Evolutionary conservation across 2,888 invertebrate species (phyloP), one percentile per base, ranked within the genome.

Genomic region (Hypomecis punctinalis): DNA sequence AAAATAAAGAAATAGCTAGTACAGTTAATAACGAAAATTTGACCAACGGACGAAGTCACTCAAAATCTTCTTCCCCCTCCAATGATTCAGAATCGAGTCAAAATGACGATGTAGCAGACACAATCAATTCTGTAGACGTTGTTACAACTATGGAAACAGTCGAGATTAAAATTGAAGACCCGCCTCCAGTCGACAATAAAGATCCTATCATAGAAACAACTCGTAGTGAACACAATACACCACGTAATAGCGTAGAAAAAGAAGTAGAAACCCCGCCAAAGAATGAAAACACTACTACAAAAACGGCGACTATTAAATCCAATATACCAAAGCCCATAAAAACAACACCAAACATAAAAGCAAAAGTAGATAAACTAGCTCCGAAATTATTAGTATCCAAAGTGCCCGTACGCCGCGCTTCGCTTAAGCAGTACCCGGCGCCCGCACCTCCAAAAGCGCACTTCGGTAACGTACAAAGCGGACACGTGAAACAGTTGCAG

Each of bases 401-500:
- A 77, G 89, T 91, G 5, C 92, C 93, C 5, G 74, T 91, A 45
- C 85, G 93, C 57, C 84, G 86, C 64, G 77, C 81, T 60, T 91
- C 91, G 36, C 55, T 85, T 42, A 92, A 93, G 71, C 89, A 89
- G 69, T 84, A 89, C 69, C 86, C 88, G 58, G 89, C 90, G 5
- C 92, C 92, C 5, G 81, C 85, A n/a, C 92, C 93, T 35, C 91
- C 91, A n/a, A 93, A 90, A 81, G 67, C 83, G 45, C 90, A 91
- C 65, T 93, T 93, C 71, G 89, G 91, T 36, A 89, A 88, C 70
- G 81, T 93, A 64, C 90, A 89, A 80, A 93, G 82, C 72, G 93
- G 93, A 10, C 88, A 89, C 67, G 93, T 93, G 0, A 93, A 91
- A 74, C 91, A 93, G 71, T 76, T 93, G 65, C 93, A 93, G 80